Percentiles rank a stretch among this genome's conserved stretches.
These are phyloP conservation scores for Oscheius sp. DNA, from an alignment of 1,140 invertebrate genomes.

Conservation along the genomic window DNA sequence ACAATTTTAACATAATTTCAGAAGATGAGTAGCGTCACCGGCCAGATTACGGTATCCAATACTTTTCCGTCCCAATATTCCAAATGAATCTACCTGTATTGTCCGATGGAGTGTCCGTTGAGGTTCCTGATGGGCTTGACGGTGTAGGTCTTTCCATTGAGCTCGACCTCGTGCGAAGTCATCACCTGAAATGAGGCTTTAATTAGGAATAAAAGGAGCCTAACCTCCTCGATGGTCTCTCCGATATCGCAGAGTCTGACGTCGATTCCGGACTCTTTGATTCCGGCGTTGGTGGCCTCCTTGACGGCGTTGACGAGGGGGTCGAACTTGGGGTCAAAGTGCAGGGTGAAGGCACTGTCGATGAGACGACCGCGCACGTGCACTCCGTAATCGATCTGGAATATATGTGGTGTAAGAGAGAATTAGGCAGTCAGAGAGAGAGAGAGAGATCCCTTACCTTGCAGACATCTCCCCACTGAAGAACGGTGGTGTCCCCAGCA, in stretches of 20 bases:
- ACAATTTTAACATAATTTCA: no score
- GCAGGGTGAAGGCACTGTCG: slow-evolving; percentile 95
- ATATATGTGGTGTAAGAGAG: neutral
- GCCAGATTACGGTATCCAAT: no score
- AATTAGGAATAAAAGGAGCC: no score
- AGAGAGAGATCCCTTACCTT: slow-evolving; percentile 72
- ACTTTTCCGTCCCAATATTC: no score
- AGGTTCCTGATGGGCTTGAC: slow-evolving; percentile 94
- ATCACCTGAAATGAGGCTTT: no score
- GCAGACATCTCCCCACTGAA: slow-evolving; percentile 93
- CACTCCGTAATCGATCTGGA: slow-evolving; percentile 82
- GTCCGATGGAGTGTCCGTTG: slow-evolving; percentile 47
- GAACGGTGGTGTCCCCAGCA: slow-evolving; percentile 89
- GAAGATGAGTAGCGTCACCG: no score
- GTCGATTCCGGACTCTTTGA: slow-evolving; percentile 88
- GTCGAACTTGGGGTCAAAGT: slow-evolving; percentile 96
- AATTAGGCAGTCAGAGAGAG: neutral
- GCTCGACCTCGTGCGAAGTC: slow-evolving; percentile 97
- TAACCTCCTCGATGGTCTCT: slow-evolving; percentile 90
- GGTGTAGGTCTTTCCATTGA: slow-evolving; percentile 93
- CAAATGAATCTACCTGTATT: slow-evolving; percentile 20
- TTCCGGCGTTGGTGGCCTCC: slow-evolving; percentile 96
- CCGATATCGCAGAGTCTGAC: slow-evolving; percentile 95
- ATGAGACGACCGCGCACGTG: slow-evolving; percentile 97
- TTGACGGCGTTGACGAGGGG: slow-evolving; percentile 89